Conservation (phyloP, 2,797 vertebrate genomes). For the Huso huso region DNA sequence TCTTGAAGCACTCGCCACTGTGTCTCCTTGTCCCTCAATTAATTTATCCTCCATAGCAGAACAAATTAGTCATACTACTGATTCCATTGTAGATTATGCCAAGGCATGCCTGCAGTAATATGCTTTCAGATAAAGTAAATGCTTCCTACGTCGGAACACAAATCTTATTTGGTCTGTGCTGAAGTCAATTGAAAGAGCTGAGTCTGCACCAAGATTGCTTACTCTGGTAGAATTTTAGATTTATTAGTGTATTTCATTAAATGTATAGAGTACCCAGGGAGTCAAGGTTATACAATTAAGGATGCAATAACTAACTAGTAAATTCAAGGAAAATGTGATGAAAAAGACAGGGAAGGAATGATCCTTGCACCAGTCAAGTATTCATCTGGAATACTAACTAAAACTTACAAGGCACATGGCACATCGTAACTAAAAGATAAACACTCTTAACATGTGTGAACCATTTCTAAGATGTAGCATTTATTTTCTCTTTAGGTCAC, state of each 20-base stretch:
- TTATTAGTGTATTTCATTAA: conserved; percentile 71
- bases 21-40: conserved; percentile 47
- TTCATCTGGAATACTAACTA: conserved; percentile 22
- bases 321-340: conserved; percentile 30
- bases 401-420: neutral
- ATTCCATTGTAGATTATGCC: conserved; percentile 35
- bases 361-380: conserved; percentile 11
- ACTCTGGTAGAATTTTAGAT: conserved; percentile 50
- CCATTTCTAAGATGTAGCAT: neutral
- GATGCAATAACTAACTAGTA: conserved; percentile 38
- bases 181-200: conserved; percentile 57
- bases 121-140: conserved; percentile 65
- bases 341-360: conserved; percentile 19
- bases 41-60: conserved; percentile 58
- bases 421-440: neutral
- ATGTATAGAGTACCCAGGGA: conserved; percentile 45
- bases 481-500: neutral
- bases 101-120: conserved; percentile 49
- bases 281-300: conserved; percentile 47
- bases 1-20: conserved; percentile 42
- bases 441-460: neutral
- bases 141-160: conserved; percentile 51
- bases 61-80: conserved; percentile 57
- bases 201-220: conserved; percentile 60
- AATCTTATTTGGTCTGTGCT: conserved; percentile 65